Evolutionary conservation across 2,797 vertebrate genomes (phyloP), one percentile per base, ranked within the genome.

Genomic region (Mustela erminea): DNA sequence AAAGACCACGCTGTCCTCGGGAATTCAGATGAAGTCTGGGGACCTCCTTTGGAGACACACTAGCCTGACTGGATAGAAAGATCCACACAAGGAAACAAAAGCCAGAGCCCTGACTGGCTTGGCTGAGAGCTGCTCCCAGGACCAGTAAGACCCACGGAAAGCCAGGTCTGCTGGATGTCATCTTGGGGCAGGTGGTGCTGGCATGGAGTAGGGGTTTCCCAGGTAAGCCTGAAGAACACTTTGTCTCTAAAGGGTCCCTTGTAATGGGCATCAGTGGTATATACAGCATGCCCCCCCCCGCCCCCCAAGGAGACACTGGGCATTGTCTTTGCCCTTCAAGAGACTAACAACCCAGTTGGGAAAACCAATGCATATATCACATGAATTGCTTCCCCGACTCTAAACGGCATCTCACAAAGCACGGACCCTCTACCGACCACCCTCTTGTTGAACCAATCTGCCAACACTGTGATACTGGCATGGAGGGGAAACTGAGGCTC

Each of bases 401-500:
- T 78, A 23, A 41, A 25, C 9, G 8, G 18, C 21, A 4, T 41
- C 21, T n/a, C 56, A 9, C 4, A 43, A 10, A 0, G 29, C 38
- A 49, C 3, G 18, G 35, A 75, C 20, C 9, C 43, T 74, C 58
- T 12, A 18, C 25, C 2, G 9, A 6, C 12, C 2, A 0, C 15
- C 20, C 0, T 74, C 29, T 7, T 23, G 15, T 11, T n/a, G 9
- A 54, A 62, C 32, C 12, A 58, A 43, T 20, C 12, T 3, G 0
- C 21, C 5, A 18, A 32, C 0, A 0, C 15, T 8, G 17, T 0
- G 17, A 49, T 49, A 41, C 21, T 2, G 18, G 62, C 35, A 25
- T 4, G 2, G 20, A n/a, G 7, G 21, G 46, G 54, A 96, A 80
- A 77, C 68, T n/a, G n/a, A 87, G 92, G 49, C 38, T 29, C 3